These are phyloP conservation scores for Erethizon dorsatum DNA, from an alignment of 2,797 vertebrate genomes.

Conservation along the genomic window DNA sequence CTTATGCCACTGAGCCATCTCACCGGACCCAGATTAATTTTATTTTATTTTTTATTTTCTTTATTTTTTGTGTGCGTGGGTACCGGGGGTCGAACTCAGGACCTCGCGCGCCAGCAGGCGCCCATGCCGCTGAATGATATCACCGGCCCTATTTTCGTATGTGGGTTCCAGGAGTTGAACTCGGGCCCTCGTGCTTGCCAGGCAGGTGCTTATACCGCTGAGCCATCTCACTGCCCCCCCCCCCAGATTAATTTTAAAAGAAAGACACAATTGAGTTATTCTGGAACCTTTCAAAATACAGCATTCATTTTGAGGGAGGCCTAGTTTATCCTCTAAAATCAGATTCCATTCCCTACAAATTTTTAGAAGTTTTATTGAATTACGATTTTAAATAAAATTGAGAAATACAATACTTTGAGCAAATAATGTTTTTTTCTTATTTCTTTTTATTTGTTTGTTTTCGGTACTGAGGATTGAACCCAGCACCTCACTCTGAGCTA, in stretches of 20 bases:
- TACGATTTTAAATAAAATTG: neutral
- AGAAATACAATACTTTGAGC: neutral
- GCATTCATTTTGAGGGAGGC: neutral
- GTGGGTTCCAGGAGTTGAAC: no score
- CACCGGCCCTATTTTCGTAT: no score
- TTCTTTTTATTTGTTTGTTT: neutral
- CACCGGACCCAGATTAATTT: no score
- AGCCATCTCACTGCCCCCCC: no score
- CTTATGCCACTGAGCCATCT: no score
- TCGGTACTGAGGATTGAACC: neutral
- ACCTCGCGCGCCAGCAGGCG: no score
- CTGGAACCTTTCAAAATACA: conserved; percentile 18
- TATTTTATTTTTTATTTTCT: no score
- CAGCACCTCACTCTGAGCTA: neutral
- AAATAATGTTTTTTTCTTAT: neutral
- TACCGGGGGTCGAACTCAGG: no score
- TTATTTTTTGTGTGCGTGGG: no score
- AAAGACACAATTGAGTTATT: neutral
- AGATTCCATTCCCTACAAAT: neutral
- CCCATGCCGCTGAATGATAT: no score
- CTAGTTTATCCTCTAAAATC: neutral
- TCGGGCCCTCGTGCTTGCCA: no score
- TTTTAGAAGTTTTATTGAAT: neutral
- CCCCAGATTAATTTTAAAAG: neutral
- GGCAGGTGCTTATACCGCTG: no score